Percentiles rank a stretch among this genome's conserved stretches.
Conservation (phyloP, 2,888 invertebrate species). For the Melieria picta region DNA sequence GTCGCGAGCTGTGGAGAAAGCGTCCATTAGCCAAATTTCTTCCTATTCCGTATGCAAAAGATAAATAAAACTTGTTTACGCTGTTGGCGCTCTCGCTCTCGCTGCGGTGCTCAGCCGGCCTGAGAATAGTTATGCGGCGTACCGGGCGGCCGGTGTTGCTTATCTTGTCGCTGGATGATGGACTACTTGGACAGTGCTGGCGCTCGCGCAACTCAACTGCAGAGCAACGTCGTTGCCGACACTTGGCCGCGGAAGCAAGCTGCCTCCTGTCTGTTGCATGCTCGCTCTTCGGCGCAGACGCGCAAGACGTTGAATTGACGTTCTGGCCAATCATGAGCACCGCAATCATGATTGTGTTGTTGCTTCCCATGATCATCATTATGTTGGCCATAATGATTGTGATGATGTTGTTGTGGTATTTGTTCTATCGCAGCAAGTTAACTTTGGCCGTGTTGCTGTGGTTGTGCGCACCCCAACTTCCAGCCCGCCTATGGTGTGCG, state of each 20-base stretch:
- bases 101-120: too few relatives aligned
- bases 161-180: conserved; percentile 25
- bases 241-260: background rate
- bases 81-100: too few relatives aligned
- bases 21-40: too few relatives aligned
- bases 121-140: too few relatives aligned
- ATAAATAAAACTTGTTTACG: too few relatives aligned
- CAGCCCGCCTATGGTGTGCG: background rate
- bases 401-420: conserved; percentile 17
- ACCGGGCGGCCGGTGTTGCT: background rate
- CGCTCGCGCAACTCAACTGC: background rate
- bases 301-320: too few relatives aligned
- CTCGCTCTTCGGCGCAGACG: too few relatives aligned
- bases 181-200: conserved; percentile 29
- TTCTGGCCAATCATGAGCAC: too few relatives aligned
- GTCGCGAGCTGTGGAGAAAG: too few relatives aligned
- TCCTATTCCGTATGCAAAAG: too few relatives aligned
- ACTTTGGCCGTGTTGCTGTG: conserved; percentile 16
- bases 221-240: background rate
- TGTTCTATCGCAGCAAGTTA: background rate
- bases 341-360: background rate
- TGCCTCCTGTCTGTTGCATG: too few relatives aligned
- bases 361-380: conserved; percentile 17
- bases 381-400: conserved; percentile 25
- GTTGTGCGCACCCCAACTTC: background rate